phyloP scores from a whole-genome alignment of 2,113 vertebrate species.

The Ivindomyrus marchei region DNA sequence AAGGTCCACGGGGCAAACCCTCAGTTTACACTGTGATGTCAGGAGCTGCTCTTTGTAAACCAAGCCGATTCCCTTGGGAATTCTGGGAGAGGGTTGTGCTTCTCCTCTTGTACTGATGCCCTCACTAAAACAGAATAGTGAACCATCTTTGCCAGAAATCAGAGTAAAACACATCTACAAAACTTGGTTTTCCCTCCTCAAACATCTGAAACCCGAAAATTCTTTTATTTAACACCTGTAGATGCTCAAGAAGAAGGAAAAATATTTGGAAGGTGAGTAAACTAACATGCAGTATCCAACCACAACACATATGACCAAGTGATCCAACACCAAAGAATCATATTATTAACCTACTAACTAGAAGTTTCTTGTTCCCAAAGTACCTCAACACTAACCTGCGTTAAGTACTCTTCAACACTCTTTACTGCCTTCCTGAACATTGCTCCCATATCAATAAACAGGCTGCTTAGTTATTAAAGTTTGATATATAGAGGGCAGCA shows the following conservation, averaged over 20 bases:
- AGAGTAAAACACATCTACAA: slow-evolving; percentile 42
- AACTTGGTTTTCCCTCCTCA: slow-evolving; percentile 38
- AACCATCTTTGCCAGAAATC: slow-evolving; percentile 57
- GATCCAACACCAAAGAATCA: slow-evolving; percentile 69
- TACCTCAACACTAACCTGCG: not conserved
- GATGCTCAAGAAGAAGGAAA: slow-evolving; percentile 56
- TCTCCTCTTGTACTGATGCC: slow-evolving; percentile 38
- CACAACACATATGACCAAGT: slow-evolving; percentile 79
- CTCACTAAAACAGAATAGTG: slow-evolving; percentile 35
- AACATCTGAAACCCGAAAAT: slow-evolving; percentile 57
- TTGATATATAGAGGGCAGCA: not conserved
- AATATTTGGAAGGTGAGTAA: slow-evolving; percentile 79
- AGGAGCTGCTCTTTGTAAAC: slow-evolving; percentile 63
- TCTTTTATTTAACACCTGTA: slow-evolving; percentile 70
- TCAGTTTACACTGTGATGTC: slow-evolving; percentile 64
- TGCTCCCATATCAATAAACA: not conserved
- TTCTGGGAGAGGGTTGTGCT: slow-evolving; percentile 67
- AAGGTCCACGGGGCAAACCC: slow-evolving; percentile 59
- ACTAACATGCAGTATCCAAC: slow-evolving; percentile 89
- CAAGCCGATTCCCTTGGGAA: slow-evolving; percentile 84
- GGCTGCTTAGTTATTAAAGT: not conserved
- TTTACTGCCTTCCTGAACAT: not conserved
- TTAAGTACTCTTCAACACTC: not conserved
- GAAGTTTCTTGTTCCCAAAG: not conserved
- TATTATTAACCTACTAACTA: not conserved